A percentile compares a stretch with the other conserved stretches of the same genome.
Conservation (phyloP, 2,113 vertebrate genomes). For the Mormoops blainvillei region DNA sequence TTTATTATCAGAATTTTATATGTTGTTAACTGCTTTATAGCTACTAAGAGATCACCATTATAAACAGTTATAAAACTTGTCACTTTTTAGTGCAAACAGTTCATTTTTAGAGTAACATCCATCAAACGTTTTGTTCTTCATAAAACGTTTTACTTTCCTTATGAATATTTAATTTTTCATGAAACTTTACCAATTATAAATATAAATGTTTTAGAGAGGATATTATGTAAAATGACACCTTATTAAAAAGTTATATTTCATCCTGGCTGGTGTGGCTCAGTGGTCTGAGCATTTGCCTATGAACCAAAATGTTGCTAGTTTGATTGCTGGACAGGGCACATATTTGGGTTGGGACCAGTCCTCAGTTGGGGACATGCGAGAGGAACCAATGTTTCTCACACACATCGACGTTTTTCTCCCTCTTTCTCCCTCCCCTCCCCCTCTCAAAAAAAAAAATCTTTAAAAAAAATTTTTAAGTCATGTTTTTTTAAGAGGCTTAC, state of each 20-base stretch:
- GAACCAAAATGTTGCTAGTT: no score
- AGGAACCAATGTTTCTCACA: no score
- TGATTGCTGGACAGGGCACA: no score
- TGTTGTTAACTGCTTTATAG: slow-evolving; percentile 56
- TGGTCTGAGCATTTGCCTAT: no score
- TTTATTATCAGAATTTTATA: slow-evolving; percentile 49
- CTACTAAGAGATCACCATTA: slow-evolving; percentile 67
- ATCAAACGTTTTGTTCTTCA: slow-evolving; percentile 54
- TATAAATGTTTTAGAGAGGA: slow-evolving; percentile 26
- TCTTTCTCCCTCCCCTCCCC: no score
- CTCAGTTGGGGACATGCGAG: no score
- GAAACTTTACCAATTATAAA: slow-evolving; percentile 50
- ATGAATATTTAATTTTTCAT: slow-evolving; percentile 61
- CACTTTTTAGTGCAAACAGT: slow-evolving; percentile 58
- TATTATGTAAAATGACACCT: not conserved
- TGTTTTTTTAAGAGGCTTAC: no score
- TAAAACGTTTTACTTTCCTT: slow-evolving; percentile 44
- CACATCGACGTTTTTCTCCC: no score
- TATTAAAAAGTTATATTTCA: not conserved
- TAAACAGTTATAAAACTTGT: slow-evolving; percentile 57
- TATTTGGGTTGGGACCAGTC: no score
- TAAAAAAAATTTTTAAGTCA: no score
- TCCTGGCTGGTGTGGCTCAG: no score
- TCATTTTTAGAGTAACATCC: slow-evolving; percentile 55
- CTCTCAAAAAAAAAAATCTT: no score